These are phyloP conservation scores for Cephonodes hylas DNA, from an alignment of 2,888 invertebrate genomes.

Conservation along the genomic window DNA sequence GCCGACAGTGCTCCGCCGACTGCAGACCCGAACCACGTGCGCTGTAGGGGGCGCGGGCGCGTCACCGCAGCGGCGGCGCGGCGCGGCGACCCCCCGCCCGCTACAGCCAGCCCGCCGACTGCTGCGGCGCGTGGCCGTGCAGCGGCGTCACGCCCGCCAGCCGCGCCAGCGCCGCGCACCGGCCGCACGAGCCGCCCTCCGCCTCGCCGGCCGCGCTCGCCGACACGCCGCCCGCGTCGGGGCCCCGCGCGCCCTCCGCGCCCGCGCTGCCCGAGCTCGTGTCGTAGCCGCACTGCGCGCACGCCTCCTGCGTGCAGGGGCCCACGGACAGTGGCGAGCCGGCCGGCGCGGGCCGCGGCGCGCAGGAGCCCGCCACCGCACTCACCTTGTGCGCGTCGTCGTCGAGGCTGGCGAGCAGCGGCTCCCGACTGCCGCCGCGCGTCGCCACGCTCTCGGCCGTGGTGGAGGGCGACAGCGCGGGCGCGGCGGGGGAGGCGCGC, in stretches of 20 bases:
- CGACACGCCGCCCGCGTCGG: slow-evolving; percentile 12
- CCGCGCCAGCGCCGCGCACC: slow-evolving; percentile 83
- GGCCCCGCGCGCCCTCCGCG: slow-evolving; percentile 42
- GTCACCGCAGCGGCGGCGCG: neutral
- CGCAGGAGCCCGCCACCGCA: neutral
- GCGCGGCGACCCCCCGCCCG: slow-evolving; percentile 2
- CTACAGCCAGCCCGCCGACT: slow-evolving; percentile 86
- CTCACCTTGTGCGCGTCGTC: slow-evolving; percentile 70
- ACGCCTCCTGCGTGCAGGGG: slow-evolving; percentile 19
- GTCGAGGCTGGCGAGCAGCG: slow-evolving; percentile 82
- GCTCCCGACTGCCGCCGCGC: slow-evolving; percentile 81
- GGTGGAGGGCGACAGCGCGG: slow-evolving; percentile 37
- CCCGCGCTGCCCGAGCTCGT: neutral
- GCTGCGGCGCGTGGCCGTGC: slow-evolving; percentile 85
- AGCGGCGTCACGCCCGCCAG: slow-evolving; percentile 88
- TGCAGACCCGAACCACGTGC: neutral
- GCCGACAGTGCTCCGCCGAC: neutral
- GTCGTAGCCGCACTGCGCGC: neutral
- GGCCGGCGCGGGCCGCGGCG: neutral
- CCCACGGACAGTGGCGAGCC: neutral
- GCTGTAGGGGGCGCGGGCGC: neutral
- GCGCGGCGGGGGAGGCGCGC: slow-evolving; percentile 43
- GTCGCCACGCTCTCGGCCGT: slow-evolving; percentile 38
- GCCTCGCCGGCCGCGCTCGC: slow-evolving; percentile 20
- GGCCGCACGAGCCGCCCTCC: slow-evolving; percentile 59